Evolutionary conservation across 2,113 vertebrate genomes (phyloP), one percentile per base, ranked within the genome.

Genomic region (Microtus ochrogaster): DNA sequence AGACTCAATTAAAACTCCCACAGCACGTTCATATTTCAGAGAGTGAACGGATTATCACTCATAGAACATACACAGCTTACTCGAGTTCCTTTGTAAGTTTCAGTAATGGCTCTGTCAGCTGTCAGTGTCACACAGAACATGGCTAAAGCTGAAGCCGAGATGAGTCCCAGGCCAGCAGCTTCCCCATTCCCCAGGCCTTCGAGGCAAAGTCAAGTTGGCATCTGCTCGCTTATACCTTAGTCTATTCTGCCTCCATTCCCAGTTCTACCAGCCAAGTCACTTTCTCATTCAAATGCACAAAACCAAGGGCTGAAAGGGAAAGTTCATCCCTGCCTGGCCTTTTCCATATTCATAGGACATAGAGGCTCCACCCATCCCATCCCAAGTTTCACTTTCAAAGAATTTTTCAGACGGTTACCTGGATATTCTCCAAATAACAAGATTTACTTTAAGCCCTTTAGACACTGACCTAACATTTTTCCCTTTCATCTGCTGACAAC

Each of bases 401-500:
- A 85, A 81, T 36, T 92, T 97, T 92, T 66, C 74, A 89, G n/a
- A 82, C 44, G 66, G 16, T 86, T 94, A 58, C 74, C 73, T 96
- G 78, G 49, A 63, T 91, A 91, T 74, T 95, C 52, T 44, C 47
- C 1, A 96, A 91, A 70, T 86, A 92, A 91, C 30, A 68, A 90
- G 39, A 66, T 94, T 96, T 95, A 52, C 47, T 89, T 92, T 83
- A 91, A 87, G 83, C 52, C 44, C 82, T 94, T 26, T 76, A 93
- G 49, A 90, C 84, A 17, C 89, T 96, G 95, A 76, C 70, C 84
- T 93, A 92, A 87, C 28, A 88, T 72, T 97, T 55, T 96, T 91
- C 30, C 65, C n/a, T 96, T 97, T 90, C 70, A 88, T 68, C 70
- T 76, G 70, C 22, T 91, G 77, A 76, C 82, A 94, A 65, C 63